phyloP scores from a whole-genome alignment of 2,888 invertebrate species.

The Coenonympha arcania region DNA sequence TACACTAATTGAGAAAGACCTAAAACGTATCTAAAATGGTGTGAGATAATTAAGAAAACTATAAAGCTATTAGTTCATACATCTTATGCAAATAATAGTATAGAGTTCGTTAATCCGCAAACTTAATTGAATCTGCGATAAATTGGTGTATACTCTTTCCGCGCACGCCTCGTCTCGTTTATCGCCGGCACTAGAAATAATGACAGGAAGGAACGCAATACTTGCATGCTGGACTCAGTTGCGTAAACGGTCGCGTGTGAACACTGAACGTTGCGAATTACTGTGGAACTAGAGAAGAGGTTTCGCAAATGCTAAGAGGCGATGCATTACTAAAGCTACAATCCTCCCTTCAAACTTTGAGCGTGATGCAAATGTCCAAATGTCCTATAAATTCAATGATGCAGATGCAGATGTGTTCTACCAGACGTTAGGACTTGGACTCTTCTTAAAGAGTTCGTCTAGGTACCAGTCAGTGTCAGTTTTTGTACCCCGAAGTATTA shows the following conservation, averaged over 20 bases:
- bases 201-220: constrained; percentile 2
- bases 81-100: neutral
- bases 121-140: neutral
- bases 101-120: neutral
- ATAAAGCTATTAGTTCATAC: neutral
- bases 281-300: neutral
- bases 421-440: no score
- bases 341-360: no score
- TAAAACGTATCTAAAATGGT: no score
- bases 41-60: neutral
- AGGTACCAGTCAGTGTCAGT: no score
- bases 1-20: no score
- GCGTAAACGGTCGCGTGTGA: neutral
- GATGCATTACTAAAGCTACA: no score
- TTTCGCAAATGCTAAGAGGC: neutral
- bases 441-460: no score
- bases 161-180: neutral
- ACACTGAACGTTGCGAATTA: neutral
- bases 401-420: no score
- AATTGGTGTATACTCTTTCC: neutral
- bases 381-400: no score
- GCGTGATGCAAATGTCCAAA: no score
- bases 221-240: neutral
- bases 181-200: neutral
- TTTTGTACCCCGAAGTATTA: no score